These are phyloP conservation scores for Heliconius erato DNA, from an alignment of 2,888 invertebrate genomes.

Conservation along the genomic window DNA sequence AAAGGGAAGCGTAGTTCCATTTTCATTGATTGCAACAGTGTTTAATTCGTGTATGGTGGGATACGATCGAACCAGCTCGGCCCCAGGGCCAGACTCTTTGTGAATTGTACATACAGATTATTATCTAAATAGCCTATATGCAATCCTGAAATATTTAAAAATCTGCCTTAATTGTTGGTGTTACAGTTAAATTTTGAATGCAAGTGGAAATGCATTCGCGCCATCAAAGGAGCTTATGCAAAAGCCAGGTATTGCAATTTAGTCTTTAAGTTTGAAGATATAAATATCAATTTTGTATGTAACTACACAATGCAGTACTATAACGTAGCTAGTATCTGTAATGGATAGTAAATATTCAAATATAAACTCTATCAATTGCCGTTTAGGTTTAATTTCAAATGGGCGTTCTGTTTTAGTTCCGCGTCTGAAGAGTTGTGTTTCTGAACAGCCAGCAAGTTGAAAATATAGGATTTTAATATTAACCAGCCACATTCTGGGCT, in stretches of 20 bases:
- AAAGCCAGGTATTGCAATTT: conserved; percentile 7
- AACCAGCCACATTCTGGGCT: conserved; percentile 50
- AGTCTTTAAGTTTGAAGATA: not conserved
- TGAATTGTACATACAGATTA: conserved; percentile 48
- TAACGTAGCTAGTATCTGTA: conserved; percentile 41
- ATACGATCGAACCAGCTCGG: conserved; percentile 61
- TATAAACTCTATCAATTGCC: conserved; percentile 7
- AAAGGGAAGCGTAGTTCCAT: conserved; percentile 23
- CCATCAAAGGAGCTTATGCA: conserved; percentile 37
- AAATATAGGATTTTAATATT: conserved; percentile 53
- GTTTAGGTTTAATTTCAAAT: conserved; percentile 26
- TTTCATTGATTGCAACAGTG: conserved; percentile 46
- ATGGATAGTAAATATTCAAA: conserved; percentile 6
- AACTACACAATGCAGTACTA: conserved; percentile 34
- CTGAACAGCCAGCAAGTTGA: conserved; percentile 48
- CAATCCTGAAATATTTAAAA: not conserved
- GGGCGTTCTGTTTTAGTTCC: conserved; percentile 39
- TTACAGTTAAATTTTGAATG: conserved; percentile 17
- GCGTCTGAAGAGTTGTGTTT: conserved; percentile 50
- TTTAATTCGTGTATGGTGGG: conserved; percentile 50
- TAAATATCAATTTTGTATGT: conserved; percentile 13
- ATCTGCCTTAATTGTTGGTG: not conserved
- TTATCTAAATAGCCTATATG: conserved; percentile 43
- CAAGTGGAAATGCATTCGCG: conserved; percentile 34
- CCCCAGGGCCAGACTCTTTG: conserved; percentile 54